A percentile compares a stretch with the other conserved stretches of the same genome.
Conservation (phyloP, 2,113 vertebrate species). For the Muntiacus muntjak region DNA sequence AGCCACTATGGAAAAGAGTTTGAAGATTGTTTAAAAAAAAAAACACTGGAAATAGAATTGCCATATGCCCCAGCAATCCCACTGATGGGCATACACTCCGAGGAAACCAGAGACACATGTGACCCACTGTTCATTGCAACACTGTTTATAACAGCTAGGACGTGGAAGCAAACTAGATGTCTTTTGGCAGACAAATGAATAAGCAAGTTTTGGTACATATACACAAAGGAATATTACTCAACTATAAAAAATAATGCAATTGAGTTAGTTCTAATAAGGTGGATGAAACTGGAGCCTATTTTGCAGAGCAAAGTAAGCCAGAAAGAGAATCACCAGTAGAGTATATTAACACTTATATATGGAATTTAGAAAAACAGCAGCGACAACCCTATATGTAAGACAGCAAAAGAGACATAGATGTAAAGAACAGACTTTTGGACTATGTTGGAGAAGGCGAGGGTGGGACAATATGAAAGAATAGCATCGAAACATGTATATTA, state of each 20-base stretch:
- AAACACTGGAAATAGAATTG: not conserved
- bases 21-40: not conserved
- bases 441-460: not conserved
- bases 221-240: not conserved
- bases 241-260: not conserved
- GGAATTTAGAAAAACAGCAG: not conserved
- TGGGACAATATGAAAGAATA: not conserved
- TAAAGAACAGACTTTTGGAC: not conserved
- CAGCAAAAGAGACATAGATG: not conserved
- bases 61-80: not conserved
- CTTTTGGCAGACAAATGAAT: rapidly evolving
- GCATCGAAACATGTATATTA: not conserved
- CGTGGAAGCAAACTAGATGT: not conserved
- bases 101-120: not conserved
- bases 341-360: not conserved
- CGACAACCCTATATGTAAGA: rapidly evolving
- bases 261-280: not conserved
- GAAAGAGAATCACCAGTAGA: not conserved
- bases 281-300: not conserved
- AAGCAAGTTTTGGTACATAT: not conserved
- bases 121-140: not conserved
- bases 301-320: not conserved
- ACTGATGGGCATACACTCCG: not conserved
- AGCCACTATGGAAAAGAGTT: not conserved
- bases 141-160: not conserved